These are phyloP conservation scores for Electrophaes corylata DNA, from an alignment of 2,888 invertebrate species.

Conservation along the genomic window DNA sequence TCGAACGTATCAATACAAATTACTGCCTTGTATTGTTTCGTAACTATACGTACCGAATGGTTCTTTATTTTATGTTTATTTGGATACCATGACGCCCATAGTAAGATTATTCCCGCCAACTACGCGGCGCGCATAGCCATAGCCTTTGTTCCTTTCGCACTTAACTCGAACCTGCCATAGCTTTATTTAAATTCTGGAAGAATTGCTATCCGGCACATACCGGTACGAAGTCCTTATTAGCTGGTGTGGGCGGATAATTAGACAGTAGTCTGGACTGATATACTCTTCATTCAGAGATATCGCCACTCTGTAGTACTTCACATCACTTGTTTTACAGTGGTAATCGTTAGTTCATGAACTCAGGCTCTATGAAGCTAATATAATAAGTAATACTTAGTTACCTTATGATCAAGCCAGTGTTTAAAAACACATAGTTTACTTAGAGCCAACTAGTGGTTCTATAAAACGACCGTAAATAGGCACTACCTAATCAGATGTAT, in stretches of 20 bases:
- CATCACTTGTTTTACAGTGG: background rate
- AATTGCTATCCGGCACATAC: background rate
- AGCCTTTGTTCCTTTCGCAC: slow-evolving; percentile 18
- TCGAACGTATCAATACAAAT: background rate
- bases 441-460: background rate
- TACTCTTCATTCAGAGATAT: slow-evolving; percentile 7
- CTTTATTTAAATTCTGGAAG: background rate
- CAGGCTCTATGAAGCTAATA: background rate
- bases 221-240: background rate
- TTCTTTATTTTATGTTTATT: background rate
- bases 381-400: background rate
- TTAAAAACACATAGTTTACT: background rate
- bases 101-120: slow-evolving; percentile 15
- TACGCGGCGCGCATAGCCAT: slow-evolving; percentile 18
- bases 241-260: background rate
- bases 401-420: background rate
- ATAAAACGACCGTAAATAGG: background rate
- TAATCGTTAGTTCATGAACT: background rate
- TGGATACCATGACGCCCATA: background rate
- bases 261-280: background rate
- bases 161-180: slow-evolving; percentile 10
- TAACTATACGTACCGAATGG: background rate
- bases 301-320: slow-evolving; percentile 6
- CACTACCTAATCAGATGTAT: background rate
- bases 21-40: background rate